Evolutionary conservation across 2,888 invertebrate species (phyloP), one percentile per base, ranked within the genome.

Genomic region (Osedax fenrisi): DNA sequence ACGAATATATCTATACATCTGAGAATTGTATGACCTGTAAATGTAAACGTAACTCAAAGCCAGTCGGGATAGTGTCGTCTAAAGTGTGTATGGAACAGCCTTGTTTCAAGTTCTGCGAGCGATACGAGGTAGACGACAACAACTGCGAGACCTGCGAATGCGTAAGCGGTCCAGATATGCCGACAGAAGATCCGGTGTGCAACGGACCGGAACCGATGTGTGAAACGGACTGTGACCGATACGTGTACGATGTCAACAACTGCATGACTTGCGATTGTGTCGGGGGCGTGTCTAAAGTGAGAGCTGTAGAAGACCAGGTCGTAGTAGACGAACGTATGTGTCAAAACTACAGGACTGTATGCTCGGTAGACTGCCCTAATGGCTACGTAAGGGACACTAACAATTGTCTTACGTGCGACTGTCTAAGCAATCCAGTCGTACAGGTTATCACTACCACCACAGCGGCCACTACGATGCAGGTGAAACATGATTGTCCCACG

Each of bases 201-300:
- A n/a, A n/a, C n/a, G n/a, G n/a, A n/a, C n/a, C 71, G 23, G 24
- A 27, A n/a, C 71, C 68, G 17, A 25, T 23, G 26, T 68, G 68
- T 26, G 23, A 17, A 1, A 25, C 10, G 10, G n/a, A 24, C 13
- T 76, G 76, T 17, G 2, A 56, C 21, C 27, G 26, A 13, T 76
- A 62, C 27, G 22, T 56, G 64, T 61, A 62, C 24, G 71, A 61
- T 27, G 10, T 17, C 13, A 64, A 66, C 21, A 75, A 75, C 1
- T 76, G 76, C 66, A 22, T 62, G 3, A 72, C 61, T 10, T 76
- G 76, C 62, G 61, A n/a, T 5, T 76, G 76, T 27, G 26, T 17
- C 3, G 26, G 22, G 22, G 17, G 10, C 25, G 27, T 26, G 25
- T 25, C 64, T 17, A n/a, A n/a, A n/a, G n/a, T n/a, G n/a, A n/a